phyloP scores from a whole-genome alignment of 2,113 vertebrate species.

The Ancistrus triradiatus region DNA sequence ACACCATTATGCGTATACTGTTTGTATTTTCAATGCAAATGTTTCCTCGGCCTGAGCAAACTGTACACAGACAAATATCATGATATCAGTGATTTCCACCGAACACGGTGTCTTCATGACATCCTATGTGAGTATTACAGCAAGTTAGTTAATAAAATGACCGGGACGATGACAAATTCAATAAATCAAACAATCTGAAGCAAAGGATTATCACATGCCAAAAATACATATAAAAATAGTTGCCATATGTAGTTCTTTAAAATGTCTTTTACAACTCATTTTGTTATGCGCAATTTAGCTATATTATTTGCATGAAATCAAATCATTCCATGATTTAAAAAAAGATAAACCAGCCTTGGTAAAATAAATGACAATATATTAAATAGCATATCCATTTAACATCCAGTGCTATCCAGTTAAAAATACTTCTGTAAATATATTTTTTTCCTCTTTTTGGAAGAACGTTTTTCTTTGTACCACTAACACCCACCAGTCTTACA shows the following conservation, averaged over 20 bases:
- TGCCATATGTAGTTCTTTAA: conserved; percentile 76
- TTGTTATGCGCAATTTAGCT: conserved; percentile 63
- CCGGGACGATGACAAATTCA: conserved; percentile 74
- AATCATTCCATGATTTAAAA: conserved; percentile 44
- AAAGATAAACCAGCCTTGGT: conserved; percentile 22
- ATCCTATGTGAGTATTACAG: conserved; percentile 43
- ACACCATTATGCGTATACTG: conserved; percentile 40
- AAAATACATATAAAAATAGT: conserved; percentile 78
- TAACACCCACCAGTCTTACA: conserved; percentile 11
- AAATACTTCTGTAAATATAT: conserved; percentile 16
- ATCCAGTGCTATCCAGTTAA: conserved; percentile 26
- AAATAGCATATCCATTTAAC: conserved; percentile 34
- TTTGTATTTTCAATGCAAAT: conserved; percentile 54
- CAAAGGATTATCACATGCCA: conserved; percentile 78
- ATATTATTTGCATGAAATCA: conserved; percentile 55
- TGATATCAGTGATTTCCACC: conserved; percentile 36
- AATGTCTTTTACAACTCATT: conserved; percentile 75
- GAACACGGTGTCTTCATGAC: conserved; percentile 45
- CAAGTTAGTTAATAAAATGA: conserved; percentile 65
- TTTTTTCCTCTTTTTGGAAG: conserved; percentile 35
- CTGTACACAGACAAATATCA: conserved; percentile 80
- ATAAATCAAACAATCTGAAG: conserved; percentile 61
- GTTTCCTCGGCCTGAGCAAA: conserved; percentile 71
- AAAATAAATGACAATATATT: conserved; percentile 38
- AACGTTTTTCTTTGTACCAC: conserved; percentile 29